A percentile compares a stretch with the other conserved stretches of the same genome.
These are phyloP conservation scores for Drosophila nigricruria DNA, from an alignment of 2,888 invertebrate species.

Conservation along the genomic window DNA sequence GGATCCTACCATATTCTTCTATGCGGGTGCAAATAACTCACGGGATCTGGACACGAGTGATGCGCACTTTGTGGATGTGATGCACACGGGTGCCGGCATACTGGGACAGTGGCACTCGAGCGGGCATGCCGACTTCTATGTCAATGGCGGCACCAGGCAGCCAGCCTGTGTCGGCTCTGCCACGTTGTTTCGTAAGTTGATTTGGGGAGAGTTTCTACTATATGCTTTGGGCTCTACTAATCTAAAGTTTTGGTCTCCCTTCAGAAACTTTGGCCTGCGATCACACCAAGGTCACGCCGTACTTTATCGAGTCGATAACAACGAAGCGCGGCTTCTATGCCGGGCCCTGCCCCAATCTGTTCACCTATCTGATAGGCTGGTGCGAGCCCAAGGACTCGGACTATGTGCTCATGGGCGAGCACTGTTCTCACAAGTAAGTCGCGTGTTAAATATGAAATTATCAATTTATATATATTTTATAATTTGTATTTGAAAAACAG, in stretches of 20 bases:
- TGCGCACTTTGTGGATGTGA: conserved; percentile 92
- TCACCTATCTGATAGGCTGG: conserved; percentile 94
- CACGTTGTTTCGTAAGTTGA: conserved; percentile 91
- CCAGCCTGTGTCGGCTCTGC: conserved; percentile 94
- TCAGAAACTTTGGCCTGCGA: conserved; percentile 94
- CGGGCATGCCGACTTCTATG: conserved; percentile 95
- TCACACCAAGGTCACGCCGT: conserved; percentile 95
- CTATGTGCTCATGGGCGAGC: conserved; percentile 94
- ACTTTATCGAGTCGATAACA: conserved; percentile 95
- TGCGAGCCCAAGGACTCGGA: conserved; percentile 92
- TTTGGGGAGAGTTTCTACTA: too few species aligned
- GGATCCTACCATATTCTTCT: conserved; percentile 94
- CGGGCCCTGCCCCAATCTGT: conserved; percentile 92
- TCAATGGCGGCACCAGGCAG: conserved; percentile 94
- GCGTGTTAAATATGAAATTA: not conserved
- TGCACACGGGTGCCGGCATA: conserved; percentile 95
- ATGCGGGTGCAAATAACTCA: conserved; percentile 93
- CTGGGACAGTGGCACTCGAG: conserved; percentile 95
- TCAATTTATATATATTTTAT: conserved; percentile 32
- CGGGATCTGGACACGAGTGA: conserved; percentile 92
- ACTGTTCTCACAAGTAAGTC: conserved; percentile 90
- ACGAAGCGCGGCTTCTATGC: conserved; percentile 93
- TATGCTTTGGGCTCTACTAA: not conserved
- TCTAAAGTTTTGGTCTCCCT: conserved; percentile 32
- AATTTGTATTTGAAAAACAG: conserved; percentile 84